Conservation (phyloP, 2,888 invertebrate genomes). For the Druceiella hillmani region DNA sequence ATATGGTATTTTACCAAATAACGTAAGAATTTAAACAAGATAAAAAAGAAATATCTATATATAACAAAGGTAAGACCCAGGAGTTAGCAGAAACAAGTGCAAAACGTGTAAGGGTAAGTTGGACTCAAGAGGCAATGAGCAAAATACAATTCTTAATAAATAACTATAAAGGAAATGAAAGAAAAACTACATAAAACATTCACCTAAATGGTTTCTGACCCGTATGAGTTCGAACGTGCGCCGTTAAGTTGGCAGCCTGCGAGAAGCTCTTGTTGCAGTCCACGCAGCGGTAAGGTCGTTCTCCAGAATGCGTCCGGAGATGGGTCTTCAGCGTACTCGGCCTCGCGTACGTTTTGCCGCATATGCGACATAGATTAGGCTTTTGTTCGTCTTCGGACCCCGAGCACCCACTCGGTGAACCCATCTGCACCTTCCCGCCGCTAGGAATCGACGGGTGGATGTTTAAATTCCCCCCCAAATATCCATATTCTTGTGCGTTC, state of each 20-base stretch:
- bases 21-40: too few relatives aligned
- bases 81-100: too few relatives aligned
- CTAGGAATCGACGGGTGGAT: too few relatives aligned
- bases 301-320: slow-evolving; percentile 92
- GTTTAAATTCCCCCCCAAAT: slow-evolving; percentile 35
- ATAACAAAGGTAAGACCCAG: too few relatives aligned
- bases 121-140: too few relatives aligned
- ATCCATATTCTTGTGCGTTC: slow-evolving; percentile 42
- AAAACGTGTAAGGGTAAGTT: too few relatives aligned
- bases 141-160: too few relatives aligned
- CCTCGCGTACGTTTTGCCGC: slow-evolving; percentile 94
- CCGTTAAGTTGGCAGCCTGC: slow-evolving; percentile 97
- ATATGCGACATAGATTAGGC: slow-evolving; percentile 89
- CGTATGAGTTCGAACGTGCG: slow-evolving; percentile 92
- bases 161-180: too few relatives aligned
- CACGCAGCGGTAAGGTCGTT: slow-evolving; percentile 85
- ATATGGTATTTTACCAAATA: too few relatives aligned
- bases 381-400: slow-evolving; percentile 65
- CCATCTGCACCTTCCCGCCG: slow-evolving; percentile 46
- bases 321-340: slow-evolving; percentile 97
- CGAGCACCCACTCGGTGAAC: slow-evolving; percentile 54
- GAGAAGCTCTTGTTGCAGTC: slow-evolving; percentile 97
- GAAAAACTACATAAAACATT: slow-evolving; percentile 9
- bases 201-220: slow-evolving; percentile 93
- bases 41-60: too few relatives aligned